phyloP scores from a whole-genome alignment of 1,140 invertebrate species.

The Hetaerina americana region DNA sequence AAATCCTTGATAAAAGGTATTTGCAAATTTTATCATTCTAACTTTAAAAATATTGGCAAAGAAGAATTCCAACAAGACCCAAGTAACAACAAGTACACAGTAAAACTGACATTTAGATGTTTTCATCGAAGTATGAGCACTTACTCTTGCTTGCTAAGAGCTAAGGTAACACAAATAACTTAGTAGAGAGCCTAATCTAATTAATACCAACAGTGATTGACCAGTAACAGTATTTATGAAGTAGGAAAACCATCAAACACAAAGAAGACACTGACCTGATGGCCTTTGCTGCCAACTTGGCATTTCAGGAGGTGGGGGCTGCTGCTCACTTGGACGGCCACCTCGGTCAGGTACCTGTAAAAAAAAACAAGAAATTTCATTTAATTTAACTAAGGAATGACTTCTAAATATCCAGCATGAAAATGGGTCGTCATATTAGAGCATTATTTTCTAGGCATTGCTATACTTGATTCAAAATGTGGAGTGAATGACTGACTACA shows the following conservation, averaged over 20 bases:
- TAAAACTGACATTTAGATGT: too few species aligned
- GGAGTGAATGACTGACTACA: background rate
- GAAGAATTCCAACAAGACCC: too few species aligned
- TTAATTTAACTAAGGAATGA: too few species aligned
- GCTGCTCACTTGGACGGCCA: slow-evolving; percentile 73
- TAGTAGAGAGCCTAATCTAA: background rate
- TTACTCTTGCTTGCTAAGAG: background rate
- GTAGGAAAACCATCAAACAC: background rate
- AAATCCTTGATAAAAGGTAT: too few species aligned
- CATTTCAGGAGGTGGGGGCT: slow-evolving; percentile 90
- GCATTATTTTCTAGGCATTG: too few species aligned
- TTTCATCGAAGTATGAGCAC: too few species aligned
- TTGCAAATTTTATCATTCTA: too few species aligned
- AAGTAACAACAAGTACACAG: too few species aligned
- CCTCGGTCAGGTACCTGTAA: slow-evolving; percentile 58
- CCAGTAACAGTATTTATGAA: background rate
- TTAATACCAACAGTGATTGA: background rate
- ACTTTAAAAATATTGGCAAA: too few species aligned
- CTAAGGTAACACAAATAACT: background rate
- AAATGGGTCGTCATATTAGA: background rate
- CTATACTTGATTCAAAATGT: background rate
- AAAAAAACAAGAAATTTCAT: background rate
- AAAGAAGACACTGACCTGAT: background rate
- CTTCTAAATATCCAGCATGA: background rate
- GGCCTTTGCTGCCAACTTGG: slow-evolving; percentile 71